These are phyloP conservation scores for Aurelia coerulea DNA, from an alignment of 30 jellyfish, hydroid and myxozoan genomes.

Conservation along the genomic window DNA sequence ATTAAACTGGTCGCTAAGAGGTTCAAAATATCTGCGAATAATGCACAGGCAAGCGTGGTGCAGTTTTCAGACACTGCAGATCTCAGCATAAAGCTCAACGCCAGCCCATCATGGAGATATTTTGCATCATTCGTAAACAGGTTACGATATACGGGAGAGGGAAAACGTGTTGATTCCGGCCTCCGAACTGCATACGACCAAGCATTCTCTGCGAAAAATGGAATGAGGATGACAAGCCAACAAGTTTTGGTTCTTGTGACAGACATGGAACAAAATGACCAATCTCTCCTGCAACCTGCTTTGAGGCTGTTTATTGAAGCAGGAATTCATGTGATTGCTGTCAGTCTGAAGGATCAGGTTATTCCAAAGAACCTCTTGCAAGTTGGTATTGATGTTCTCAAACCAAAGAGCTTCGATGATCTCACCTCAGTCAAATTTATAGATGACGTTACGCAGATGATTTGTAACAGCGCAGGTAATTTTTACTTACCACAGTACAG, in stretches of 20 bases:
- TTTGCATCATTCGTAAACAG: constrained; percentile 65
- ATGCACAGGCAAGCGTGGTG: constrained; percentile 65
- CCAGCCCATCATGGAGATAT: constrained; percentile 5
- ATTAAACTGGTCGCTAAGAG: constrained; percentile 67
- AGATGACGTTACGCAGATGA: constrained; percentile 10
- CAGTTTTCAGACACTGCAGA: constrained; percentile 63
- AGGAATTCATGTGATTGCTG: constrained; percentile 53
- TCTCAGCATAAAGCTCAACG: constrained; percentile 61
- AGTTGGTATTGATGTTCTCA: constrained; percentile 11
- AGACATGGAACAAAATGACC: constrained; percentile 45
- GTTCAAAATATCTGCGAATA: constrained; percentile 53
- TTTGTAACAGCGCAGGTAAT: constrained; percentile 45
- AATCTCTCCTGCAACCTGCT: constrained; percentile 18
- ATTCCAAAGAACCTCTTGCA: constrained; percentile 57
- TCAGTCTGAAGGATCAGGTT: constrained; percentile 40
- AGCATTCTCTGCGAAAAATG: constrained; percentile 43
- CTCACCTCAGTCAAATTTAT: constrained; percentile 14
- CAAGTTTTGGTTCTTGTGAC: constrained; percentile 67
- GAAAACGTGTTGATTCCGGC: constrained; percentile 62
- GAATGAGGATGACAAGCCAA: constrained; percentile 55
- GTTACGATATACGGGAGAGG: constrained; percentile 53
- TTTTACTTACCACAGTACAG: too few species aligned
- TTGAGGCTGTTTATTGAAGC: constrained; percentile 41
- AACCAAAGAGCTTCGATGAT: constrained; percentile 46
- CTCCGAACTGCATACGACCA: constrained; percentile 63